phyloP scores from a whole-genome alignment of 2,888 invertebrate genomes.

The Spodoptera picta region DNA sequence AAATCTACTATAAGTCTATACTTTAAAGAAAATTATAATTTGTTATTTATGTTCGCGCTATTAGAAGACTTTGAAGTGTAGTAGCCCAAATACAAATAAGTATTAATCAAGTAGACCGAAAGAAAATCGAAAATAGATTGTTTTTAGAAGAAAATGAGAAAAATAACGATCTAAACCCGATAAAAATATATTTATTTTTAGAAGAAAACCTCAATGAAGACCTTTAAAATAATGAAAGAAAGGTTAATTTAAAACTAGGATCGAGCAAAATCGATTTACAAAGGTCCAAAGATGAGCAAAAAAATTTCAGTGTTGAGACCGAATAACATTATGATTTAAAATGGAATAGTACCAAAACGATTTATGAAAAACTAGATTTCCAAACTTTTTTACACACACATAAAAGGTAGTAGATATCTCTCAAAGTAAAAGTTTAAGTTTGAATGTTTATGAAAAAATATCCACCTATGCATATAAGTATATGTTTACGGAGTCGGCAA shows the following conservation, averaged over 20 bases:
- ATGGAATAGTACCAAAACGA: no score
- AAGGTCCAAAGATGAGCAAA: no score
- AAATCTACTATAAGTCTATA: not conserved
- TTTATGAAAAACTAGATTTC: no score
- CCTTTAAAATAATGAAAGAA: slow-evolving; percentile 4
- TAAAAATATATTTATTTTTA: slow-evolving; percentile 18
- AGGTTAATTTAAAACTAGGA: slow-evolving; percentile 1
- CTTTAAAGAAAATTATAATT: slow-evolving; percentile 9
- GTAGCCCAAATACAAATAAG: not conserved
- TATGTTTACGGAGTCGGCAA: slow-evolving; percentile 2
- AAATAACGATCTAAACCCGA: slow-evolving; percentile 7
- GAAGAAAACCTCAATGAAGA: not conserved
- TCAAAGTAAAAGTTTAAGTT: no score
- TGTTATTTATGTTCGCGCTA: slow-evolving; percentile 7
- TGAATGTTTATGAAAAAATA: not conserved
- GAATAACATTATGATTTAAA: no score
- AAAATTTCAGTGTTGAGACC: no score
- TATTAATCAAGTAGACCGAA: slow-evolving; percentile 15
- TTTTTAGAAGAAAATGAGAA: slow-evolving; percentile 24
- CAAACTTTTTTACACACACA: no score
- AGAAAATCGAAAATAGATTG: slow-evolving; percentile 32
- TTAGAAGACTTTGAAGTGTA: not conserved
- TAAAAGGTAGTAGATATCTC: no score
- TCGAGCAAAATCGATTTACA: not conserved
- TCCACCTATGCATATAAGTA: not conserved